These are phyloP conservation scores for Aplysina aerophoba DNA, from an alignment of 37 sponge, comb jelly and placozoan genomes.

Conservation along the genomic window DNA sequence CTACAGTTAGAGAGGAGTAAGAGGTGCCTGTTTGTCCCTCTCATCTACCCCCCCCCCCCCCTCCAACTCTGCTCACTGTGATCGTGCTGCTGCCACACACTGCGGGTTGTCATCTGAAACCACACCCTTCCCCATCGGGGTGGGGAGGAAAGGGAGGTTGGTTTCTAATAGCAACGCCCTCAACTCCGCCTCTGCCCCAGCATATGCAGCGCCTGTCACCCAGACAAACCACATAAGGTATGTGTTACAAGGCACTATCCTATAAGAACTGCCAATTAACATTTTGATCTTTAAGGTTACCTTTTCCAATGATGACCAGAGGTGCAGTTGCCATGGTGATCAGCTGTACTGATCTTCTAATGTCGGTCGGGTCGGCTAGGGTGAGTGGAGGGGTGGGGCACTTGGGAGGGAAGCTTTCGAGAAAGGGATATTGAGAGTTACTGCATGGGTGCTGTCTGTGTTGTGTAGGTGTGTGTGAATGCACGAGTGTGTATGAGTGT, in stretches of 20 bases:
- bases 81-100: conserved; percentile 92
- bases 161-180: conserved; percentile 40
- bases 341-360: conserved; percentile 38
- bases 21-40: not conserved
- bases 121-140: conserved; percentile 98
- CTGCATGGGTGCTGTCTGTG: not conserved
- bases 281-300: conserved; percentile 13
- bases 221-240: not conserved
- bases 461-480: not conserved
- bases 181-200: conserved; percentile 65
- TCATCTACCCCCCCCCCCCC: too few species aligned
- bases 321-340: conserved; percentile 61
- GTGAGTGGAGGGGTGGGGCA: conserved; percentile 79
- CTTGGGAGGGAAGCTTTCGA: conserved; percentile 22
- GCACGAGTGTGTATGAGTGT: not conserved
- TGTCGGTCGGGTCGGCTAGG: conserved; percentile 53
- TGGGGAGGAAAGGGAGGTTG: conserved; percentile 87
- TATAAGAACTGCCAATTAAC: not conserved
- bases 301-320: conserved; percentile 88
- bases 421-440: not conserved
- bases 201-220: conserved; percentile 77
- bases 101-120: conserved; percentile 76
- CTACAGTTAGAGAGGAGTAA: conserved; percentile 15
- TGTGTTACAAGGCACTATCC: not conserved
- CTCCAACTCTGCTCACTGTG: conserved; percentile 51